Evolutionary conservation across 1,140 invertebrate genomes (phyloP), one percentile per base, ranked within the genome.

Genomic region (Drosophila kikkawai): DNA sequence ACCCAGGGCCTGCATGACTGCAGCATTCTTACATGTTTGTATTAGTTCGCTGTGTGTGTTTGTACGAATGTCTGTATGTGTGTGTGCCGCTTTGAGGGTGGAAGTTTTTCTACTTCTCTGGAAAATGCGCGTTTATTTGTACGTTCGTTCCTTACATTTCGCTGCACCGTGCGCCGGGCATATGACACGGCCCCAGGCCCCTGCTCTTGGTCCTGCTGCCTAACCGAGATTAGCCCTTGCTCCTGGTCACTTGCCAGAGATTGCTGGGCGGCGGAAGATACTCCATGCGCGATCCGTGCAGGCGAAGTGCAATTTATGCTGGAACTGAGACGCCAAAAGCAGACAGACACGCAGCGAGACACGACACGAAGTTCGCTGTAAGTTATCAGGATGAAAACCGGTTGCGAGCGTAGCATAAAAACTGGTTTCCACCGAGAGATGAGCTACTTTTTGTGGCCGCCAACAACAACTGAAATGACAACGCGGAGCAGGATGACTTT

Each of bases 71-170:
- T 70, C 45, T 65, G 53, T 69, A 22, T 67, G 68, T 80, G 32
- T 82, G 78, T 79, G 58, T 58, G 79, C 79, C 80, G 78, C 79
- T 90, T 90, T 82, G 85, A 90, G 85, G 85, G 85, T 90, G 85
- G 85, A 90, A 90, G 85, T 90, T 90, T 88, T 90, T 88, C 86
- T 91, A 85, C 82, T 90, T 90, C 85, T 90, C 82, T 91, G 86
- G 85, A 90, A 88, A 88, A 88, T 90, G 85, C 87, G 85, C 84
- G 84, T 87, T 87, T 88, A 90, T 90, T 88, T 87, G 84, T 84
- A 84, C 58, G 68, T 81, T 84, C 50, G 68, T 81, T 84, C 85
- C 67, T 84, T 75, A 68, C 74, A 88, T 78, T 78, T 78, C 57
- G 75, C 71, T 87, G 80, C 80, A 79, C 80, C 73, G 75, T 51